Evolutionary conservation across 2,113 vertebrate species (phyloP).

Genomic region (Penelope pileata): DNA sequence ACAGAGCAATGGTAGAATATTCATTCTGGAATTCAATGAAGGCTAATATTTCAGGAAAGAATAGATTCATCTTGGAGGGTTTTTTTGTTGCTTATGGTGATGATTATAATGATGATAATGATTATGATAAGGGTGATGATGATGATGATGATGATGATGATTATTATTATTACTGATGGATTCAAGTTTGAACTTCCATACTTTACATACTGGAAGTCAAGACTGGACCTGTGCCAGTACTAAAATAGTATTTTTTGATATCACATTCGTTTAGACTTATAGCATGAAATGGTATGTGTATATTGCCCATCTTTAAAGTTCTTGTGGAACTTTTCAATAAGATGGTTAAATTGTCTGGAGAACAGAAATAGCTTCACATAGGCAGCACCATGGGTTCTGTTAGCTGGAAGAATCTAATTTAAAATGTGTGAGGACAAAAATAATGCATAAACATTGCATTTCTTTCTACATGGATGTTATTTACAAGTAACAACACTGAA

Average conservation of each 20-base stretch:
- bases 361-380: not conserved
- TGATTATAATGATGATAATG: not conserved
- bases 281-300: not conserved
- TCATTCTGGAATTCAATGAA: not conserved
- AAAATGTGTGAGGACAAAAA: not conserved
- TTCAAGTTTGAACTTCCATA: not conserved
- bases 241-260: not conserved
- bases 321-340: not conserved
- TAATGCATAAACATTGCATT: not conserved
- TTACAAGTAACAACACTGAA: not conserved
- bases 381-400: not conserved
- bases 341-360: not conserved
- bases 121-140: not conserved
- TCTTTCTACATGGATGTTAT: not conserved
- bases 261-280: not conserved
- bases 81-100: not conserved
- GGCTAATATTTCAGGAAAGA: not conserved
- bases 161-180: not conserved
- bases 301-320: not conserved
- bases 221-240: not conserved
- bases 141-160: not conserved
- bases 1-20: rapidly evolving
- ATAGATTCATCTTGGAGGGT: not conserved
- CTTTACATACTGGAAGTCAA: not conserved
- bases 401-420: not conserved